These are phyloP conservation scores for Drosophila prolongata DNA, from an alignment of 2,888 invertebrate species.

Conservation along the genomic window DNA sequence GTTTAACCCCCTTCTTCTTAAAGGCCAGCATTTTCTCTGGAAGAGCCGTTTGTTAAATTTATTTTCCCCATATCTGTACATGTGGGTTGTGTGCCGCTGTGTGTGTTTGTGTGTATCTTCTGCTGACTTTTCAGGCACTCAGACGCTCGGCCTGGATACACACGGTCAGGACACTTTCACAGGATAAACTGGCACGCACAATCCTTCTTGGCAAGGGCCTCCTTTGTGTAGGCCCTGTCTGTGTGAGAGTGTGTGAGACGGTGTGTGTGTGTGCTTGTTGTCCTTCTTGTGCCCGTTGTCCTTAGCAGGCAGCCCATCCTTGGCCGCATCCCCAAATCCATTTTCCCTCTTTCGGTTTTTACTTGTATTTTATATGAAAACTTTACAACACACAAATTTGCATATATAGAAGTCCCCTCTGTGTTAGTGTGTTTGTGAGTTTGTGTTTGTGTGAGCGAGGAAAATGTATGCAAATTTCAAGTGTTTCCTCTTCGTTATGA, in stretches of 20 bases:
- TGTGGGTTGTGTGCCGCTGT: slow-evolving; percentile 49
- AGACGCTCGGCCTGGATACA: slow-evolving; percentile 36
- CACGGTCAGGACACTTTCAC: slow-evolving; percentile 41
- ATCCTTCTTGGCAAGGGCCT: slow-evolving; percentile 71
- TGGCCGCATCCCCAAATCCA: slow-evolving; percentile 48
- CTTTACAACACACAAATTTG: slow-evolving; percentile 76
- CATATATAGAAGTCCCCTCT: slow-evolving; percentile 64
- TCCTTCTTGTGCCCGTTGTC: slow-evolving; percentile 71
- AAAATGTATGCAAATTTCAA: slow-evolving; percentile 82
- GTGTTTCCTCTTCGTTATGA: slow-evolving; percentile 83
- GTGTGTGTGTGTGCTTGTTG: slow-evolving; percentile 49
- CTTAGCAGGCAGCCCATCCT: slow-evolving; percentile 46
- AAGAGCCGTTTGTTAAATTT: slow-evolving; percentile 75
- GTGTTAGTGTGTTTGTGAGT: slow-evolving; percentile 23
- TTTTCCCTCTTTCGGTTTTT: slow-evolving; percentile 62
- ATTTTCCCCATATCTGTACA: slow-evolving; percentile 42
- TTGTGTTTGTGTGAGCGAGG: slow-evolving; percentile 44
- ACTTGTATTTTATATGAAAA: slow-evolving; percentile 82
- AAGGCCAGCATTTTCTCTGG: slow-evolving; percentile 44
- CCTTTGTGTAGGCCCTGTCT: slow-evolving; percentile 73
- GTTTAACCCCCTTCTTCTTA: slow-evolving; percentile 37
- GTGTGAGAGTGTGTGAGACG: slow-evolving; percentile 21
- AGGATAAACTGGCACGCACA: slow-evolving; percentile 63
- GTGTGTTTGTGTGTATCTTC: slow-evolving; percentile 64
- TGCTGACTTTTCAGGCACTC: slow-evolving; percentile 65